Conservation (phyloP, 2,888 invertebrate species). For the Urechis unicinctus region DNA sequence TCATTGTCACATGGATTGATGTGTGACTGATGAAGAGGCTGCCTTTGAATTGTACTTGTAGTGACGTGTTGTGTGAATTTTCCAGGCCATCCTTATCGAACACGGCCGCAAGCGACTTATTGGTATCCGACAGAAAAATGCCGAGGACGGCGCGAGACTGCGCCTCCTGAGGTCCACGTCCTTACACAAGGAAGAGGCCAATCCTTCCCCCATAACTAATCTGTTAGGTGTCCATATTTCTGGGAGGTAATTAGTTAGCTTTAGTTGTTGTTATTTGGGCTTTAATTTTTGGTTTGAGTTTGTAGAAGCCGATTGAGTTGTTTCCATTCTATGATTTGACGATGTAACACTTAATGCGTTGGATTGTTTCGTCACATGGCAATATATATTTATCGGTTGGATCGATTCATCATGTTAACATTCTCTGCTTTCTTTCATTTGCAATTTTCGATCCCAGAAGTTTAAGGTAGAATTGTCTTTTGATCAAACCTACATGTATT, state of each 20-base stretch:
- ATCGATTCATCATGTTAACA: too few species aligned
- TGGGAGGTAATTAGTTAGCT: constrained; percentile 9
- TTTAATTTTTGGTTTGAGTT: neutral
- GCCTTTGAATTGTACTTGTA: too few species aligned
- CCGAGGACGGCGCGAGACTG: neutral
- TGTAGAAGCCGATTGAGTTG: neutral
- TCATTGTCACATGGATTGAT: constrained; percentile 5
- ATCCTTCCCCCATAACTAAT: constrained; percentile 18
- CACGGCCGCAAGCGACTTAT: constrained; percentile 17
- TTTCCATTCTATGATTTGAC: too few species aligned
- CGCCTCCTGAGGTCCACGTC: neutral
- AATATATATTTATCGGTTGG: too few species aligned
- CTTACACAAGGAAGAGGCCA: constrained; percentile 11
- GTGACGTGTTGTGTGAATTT: neutral
- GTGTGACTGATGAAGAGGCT: too few species aligned
- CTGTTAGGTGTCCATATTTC: constrained; percentile 13
- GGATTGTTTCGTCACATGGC: too few species aligned
- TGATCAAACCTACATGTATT: too few species aligned
- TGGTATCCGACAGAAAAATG: constrained; percentile 8
- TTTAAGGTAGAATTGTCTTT: too few species aligned
- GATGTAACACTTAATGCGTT: too few species aligned
- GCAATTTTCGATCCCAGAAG: too few species aligned
- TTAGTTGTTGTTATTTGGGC: neutral
- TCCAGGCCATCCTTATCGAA: constrained; percentile 15
- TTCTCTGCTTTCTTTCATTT: too few species aligned